Evolutionary conservation across 2,797 vertebrate genomes (phyloP), one percentile per base, ranked within the genome.

Genomic region (Xiphorhynchus erythropygius): DNA sequence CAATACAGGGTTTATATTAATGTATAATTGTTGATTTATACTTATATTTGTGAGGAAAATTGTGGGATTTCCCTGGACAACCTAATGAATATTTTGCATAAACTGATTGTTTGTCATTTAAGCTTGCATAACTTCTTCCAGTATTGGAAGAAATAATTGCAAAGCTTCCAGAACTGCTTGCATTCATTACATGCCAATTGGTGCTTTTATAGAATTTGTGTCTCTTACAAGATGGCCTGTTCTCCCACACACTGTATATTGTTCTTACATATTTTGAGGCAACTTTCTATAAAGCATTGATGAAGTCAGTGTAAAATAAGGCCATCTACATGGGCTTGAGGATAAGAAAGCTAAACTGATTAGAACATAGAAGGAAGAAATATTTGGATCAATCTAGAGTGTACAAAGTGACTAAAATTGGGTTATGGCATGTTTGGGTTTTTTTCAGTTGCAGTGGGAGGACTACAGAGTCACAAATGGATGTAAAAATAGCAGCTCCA

Each of bases 41-140:
- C 55, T 95, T 94, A 32, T 71, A 63, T 57, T 55, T 79, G 60
- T 68, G 46, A 92, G 81, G 55, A 89, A 75, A 84, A 95, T 28
- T 7, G n/a, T 42, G 63, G 63, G 18, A 78, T 88, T 76, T 91
- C 44, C 52, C 49, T 50, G 27, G 22, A 39, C 46, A 89, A 55
- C 22, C 35, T 68, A 86, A 92, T 21, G 30, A 39, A 74, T 88
- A 64, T 59, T 92, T 89, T 93, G 27, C 46, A 49, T 90, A 75
- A 94, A 92, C 46, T 77, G 62, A 49, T 37, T 56, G 52, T 71
- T 27, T 32, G 22, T 39, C 11, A 5, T 71, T 73, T 49, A 65
- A 90, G 56, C 56, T 74, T 76, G 4, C 27, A 19, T 68, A 79
- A 37, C 19, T 78, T 73, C 56, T 92, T 87, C 63, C 62, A 74